Conservation (phyloP, 2,797 vertebrate species). For the Numenius phaeopus region DNA sequence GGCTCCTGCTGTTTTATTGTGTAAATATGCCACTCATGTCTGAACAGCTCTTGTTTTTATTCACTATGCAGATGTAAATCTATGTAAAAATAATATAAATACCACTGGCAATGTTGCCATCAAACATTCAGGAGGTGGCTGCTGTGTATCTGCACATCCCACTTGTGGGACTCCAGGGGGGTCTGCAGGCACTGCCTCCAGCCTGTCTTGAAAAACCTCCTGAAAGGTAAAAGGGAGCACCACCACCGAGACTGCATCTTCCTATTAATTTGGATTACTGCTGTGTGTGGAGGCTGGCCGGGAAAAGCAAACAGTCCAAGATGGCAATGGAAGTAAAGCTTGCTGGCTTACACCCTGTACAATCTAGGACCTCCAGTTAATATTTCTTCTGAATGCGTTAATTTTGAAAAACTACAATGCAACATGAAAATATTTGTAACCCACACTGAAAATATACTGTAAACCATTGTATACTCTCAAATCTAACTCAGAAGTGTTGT, state of each 20-base stretch:
- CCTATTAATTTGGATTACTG: not conserved
- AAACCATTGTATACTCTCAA: not conserved
- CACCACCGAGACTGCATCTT: not conserved
- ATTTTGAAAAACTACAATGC: not conserved
- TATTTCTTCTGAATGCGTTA: not conserved
- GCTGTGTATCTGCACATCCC: not conserved
- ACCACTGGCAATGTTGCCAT: not conserved
- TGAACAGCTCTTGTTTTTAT: not conserved
- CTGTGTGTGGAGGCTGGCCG: accelerated
- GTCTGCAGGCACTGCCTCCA: not conserved
- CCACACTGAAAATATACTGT: not conserved
- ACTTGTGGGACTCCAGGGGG: accelerated
- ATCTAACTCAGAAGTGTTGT: not conserved
- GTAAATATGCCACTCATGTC: not conserved
- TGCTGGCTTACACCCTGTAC: not conserved
- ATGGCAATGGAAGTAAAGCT: not conserved
- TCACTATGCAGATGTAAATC: not conserved
- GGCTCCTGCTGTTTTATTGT: not conserved
- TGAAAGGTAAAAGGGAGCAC: not conserved
- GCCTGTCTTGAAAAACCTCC: not conserved
- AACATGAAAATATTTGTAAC: not conserved
- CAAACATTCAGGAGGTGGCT: not conserved
- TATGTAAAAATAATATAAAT: not conserved
- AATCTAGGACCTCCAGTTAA: not conserved
- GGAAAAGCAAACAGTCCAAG: not conserved